Evolutionary conservation across 1,140 invertebrate genomes (phyloP).

Genomic region (Lordiphosa stackelbergi): DNA sequence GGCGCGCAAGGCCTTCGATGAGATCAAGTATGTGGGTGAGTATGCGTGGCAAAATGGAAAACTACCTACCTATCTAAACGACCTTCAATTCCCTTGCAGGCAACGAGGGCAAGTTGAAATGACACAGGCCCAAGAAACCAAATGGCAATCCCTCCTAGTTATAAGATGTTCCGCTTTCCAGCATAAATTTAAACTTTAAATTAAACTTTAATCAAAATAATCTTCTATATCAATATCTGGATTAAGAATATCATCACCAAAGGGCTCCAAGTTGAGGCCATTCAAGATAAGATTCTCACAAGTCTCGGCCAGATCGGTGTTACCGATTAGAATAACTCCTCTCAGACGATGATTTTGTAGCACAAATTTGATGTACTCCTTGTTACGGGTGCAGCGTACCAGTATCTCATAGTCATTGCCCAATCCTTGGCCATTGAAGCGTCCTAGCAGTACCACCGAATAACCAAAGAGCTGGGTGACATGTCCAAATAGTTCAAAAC

Average conservation of each 20-base stretch:
- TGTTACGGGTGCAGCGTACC: constrained; percentile 88
- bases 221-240: constrained; percentile 98
- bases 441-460: constrained; percentile 94
- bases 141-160: constrained; percentile 16
- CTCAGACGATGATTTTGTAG: constrained; percentile 90
- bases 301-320: constrained; percentile 98
- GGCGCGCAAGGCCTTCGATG: constrained; percentile 99
- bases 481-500: constrained; percentile 98
- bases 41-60: not conserved
- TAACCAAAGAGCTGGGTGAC: constrained; percentile 96
- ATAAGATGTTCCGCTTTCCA: constrained; percentile 1
- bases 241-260: constrained; percentile 95
- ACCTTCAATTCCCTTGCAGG: constrained; percentile 24
- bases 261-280: constrained; percentile 91
- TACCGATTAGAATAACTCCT: constrained; percentile 96
- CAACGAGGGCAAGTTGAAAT: constrained; percentile 74
- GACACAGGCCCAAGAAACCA: constrained; percentile 50
- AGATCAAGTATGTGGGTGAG: constrained; percentile 92
- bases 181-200: constrained; percentile 6
- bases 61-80: not conserved
- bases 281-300: constrained; percentile 99
- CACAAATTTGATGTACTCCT: constrained; percentile 95
- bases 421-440: constrained; percentile 95
- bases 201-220: constrained; percentile 92
- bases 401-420: constrained; percentile 91